Percentiles rank a stretch among this genome's conserved stretches.
These are phyloP conservation scores for Oryzias melastigma DNA, from an alignment of 2,113 vertebrate genomes.

Conservation along the genomic window DNA sequence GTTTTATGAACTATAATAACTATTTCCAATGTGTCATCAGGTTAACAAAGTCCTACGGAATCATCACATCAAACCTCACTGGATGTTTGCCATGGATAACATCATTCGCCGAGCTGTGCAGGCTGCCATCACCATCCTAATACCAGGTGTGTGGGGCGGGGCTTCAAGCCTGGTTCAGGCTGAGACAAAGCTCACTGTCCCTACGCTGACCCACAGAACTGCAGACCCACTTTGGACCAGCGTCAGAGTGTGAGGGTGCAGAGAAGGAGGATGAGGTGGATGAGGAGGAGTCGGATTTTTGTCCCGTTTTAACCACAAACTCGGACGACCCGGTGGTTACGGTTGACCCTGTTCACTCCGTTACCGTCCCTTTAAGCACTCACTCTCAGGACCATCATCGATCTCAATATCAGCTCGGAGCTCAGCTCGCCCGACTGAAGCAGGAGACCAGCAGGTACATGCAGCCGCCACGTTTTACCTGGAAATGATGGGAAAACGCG, in stretches of 20 bases:
- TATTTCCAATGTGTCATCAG: constrained; percentile 60
- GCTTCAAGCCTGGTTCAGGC: not conserved
- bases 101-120: constrained; percentile 92
- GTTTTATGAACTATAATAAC: not conserved
- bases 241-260: constrained; percentile 82
- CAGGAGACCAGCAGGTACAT: constrained; percentile 84
- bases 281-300: constrained; percentile 74
- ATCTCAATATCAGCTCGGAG: constrained; percentile 75
- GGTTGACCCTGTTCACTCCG: constrained; percentile 22
- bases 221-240: constrained; percentile 84
- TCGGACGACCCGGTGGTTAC: constrained; percentile 53
- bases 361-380: constrained; percentile 48
- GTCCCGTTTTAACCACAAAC: constrained; percentile 43
- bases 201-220: constrained; percentile 75
- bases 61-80: constrained; percentile 91
- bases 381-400: constrained; percentile 71
- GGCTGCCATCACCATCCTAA: constrained; percentile 90
- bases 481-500: not conserved
- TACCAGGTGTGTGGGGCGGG: constrained; percentile 79
- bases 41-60: constrained; percentile 93
- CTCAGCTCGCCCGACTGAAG: constrained; percentile 82
- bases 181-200: not conserved
- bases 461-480: not conserved
- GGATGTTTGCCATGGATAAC: constrained; percentile 98
- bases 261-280: constrained; percentile 85